Evolutionary conservation across 2,113 vertebrate species (phyloP).

Genomic region (Jacana jacana): DNA sequence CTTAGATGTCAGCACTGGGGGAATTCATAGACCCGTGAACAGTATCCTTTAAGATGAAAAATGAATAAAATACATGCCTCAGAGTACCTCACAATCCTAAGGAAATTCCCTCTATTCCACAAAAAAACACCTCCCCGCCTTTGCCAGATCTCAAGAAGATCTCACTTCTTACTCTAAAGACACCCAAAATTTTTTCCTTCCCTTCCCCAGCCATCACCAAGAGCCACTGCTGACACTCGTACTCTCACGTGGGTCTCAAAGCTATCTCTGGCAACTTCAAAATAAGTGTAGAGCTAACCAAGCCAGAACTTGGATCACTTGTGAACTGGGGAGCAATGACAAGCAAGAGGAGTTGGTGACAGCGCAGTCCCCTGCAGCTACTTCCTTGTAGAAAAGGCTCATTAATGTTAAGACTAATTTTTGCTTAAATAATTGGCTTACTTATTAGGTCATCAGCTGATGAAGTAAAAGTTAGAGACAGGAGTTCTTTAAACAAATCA

Average conservation of each 20-base stretch:
- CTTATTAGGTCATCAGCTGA: not conserved
- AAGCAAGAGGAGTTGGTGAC: not conserved
- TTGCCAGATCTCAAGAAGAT: not conserved
- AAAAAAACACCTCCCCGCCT: not conserved
- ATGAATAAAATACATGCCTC: not conserved
- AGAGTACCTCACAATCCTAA: not conserved
- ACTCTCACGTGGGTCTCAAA: not conserved
- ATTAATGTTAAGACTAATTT: not conserved
- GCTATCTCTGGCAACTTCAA: not conserved
- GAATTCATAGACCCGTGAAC: not conserved
- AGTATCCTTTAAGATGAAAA: not conserved
- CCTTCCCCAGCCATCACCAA: not conserved
- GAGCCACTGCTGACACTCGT: not conserved
- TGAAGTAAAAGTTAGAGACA: not conserved
- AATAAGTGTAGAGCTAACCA: not conserved
- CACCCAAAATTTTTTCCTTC: not conserved
- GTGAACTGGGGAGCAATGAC: not conserved
- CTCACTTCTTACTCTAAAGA: not conserved
- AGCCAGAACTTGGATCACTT: not conserved
- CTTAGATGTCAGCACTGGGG: not conserved
- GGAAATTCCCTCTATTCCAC: not conserved
- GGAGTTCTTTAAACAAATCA: not conserved
- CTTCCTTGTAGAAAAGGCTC: not conserved
- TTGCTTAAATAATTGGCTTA: not conserved
- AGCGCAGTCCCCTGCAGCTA: not conserved